A percentile compares a stretch with the other conserved stretches of the same genome.
phyloP scores from a whole-genome alignment of 2,797 vertebrate genomes.

The Crypturellus tataupa region DNA sequence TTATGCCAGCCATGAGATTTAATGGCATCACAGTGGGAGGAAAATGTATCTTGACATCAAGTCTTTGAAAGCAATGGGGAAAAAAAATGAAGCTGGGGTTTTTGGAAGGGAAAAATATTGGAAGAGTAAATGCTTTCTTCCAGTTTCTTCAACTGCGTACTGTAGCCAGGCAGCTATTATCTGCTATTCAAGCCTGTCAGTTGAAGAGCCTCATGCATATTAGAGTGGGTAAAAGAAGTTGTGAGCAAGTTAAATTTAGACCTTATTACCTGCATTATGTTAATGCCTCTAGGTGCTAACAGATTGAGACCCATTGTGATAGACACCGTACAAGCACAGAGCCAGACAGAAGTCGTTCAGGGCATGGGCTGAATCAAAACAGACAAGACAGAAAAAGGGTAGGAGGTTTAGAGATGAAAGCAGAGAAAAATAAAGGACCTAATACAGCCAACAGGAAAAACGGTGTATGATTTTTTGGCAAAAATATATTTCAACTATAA shows the following conservation, averaged over 20 bases:
- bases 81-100: background rate
- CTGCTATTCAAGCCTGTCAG: conserved; percentile 36
- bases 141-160: conserved; percentile 11
- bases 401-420: conserved; percentile 63
- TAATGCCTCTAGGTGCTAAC: conserved; percentile 70
- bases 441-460: conserved; percentile 38
- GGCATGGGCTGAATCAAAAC: conserved; percentile 64
- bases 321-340: conserved; percentile 56
- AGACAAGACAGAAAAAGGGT: conserved; percentile 60
- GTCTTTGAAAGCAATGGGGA: conserved; percentile 27
- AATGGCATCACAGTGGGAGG: conserved; percentile 41
- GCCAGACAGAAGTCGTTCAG: conserved; percentile 63
- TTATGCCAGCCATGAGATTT: conserved; percentile 53
- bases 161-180: conserved; percentile 54
- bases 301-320: conserved; percentile 48
- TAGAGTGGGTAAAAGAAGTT: conserved; percentile 61
- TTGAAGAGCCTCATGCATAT: conserved; percentile 51
- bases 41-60: conserved; percentile 52
- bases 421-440: conserved; percentile 59
- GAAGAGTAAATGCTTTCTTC: conserved; percentile 38
- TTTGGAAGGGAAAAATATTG: background rate
- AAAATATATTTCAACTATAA: conserved; percentile 46
- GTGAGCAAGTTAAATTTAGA: conserved; percentile 70
- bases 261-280: conserved; percentile 72
- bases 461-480: background rate